Evolutionary conservation across 1,140 invertebrate genomes (phyloP).

Genomic region (Diploscapter pachys): DNA sequence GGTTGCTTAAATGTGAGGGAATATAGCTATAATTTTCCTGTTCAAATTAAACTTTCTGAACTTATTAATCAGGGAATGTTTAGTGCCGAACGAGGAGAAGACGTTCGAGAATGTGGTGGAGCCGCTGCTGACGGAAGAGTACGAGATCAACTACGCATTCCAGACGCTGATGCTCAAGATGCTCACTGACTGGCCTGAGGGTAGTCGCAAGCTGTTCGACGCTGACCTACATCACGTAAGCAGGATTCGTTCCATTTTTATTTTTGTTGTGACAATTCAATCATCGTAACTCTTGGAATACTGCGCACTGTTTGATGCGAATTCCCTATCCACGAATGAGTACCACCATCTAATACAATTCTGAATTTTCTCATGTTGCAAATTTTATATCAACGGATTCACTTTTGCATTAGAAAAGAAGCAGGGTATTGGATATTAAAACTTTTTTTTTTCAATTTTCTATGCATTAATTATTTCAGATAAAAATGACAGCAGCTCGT

Average conservation of each 20-base stretch:
- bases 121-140: slow-evolving; percentile 52
- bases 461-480: slow-evolving; percentile 19
- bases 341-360: not conserved
- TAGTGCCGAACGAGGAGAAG: slow-evolving; percentile 29
- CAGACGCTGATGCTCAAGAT: slow-evolving; percentile 54
- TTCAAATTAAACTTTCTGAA: not conserved
- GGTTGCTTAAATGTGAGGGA: not conserved
- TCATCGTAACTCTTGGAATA: too few relatives aligned
- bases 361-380: not conserved
- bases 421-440: not conserved
- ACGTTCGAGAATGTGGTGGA: slow-evolving; percentile 51
- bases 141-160: slow-evolving; percentile 54
- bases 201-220: slow-evolving; percentile 41
- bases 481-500: slow-evolving; percentile 47
- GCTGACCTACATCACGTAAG: slow-evolving; percentile 49
- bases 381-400: not conserved
- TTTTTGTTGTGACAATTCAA: not conserved
- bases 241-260: not conserved
- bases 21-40: not conserved
- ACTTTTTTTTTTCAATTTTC: too few relatives aligned
- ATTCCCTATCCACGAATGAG: too few relatives aligned
- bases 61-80: slow-evolving; percentile 2
- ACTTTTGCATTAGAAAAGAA: not conserved
- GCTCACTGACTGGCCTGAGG: slow-evolving; percentile 58
- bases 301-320: too few relatives aligned